phyloP scores from a whole-genome alignment of 1,140 invertebrate genomes.

The Drosophila guanche region DNA sequence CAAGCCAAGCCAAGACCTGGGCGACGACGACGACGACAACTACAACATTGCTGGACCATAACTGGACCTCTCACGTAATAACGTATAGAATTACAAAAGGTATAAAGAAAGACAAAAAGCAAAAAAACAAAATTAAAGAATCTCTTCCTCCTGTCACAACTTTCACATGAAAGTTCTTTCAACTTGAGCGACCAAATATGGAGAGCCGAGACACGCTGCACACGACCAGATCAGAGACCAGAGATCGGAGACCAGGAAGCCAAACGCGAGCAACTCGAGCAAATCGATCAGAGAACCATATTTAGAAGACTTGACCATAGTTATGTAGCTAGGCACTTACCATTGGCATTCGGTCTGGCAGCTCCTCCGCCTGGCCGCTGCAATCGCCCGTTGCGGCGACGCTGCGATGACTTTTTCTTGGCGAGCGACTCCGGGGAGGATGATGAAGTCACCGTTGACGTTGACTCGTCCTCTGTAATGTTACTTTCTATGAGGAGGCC shows the following conservation, averaged over 20 bases:
- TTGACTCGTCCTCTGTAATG: conserved; percentile 49
- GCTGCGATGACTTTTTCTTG: conserved; percentile 58
- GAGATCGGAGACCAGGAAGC: conserved; percentile 53
- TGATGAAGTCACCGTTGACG: conserved; percentile 10
- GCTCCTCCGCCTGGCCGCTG: conserved; percentile 47
- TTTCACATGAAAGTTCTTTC: conserved; percentile 82
- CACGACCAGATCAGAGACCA: conserved; percentile 25
- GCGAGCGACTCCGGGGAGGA: conserved; percentile 30
- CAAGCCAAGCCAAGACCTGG: not conserved
- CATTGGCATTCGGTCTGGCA: conserved; percentile 59
- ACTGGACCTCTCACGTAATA: conserved; percentile 82
- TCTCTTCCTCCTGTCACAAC: conserved; percentile 80
- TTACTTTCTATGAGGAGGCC: conserved; percentile 77
- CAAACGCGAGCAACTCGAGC: conserved; percentile 49
- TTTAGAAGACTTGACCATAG: conserved; percentile 57
- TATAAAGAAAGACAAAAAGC: conserved; percentile 22
- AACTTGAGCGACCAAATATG: conserved; percentile 80
- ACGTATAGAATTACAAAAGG: conserved; percentile 72
- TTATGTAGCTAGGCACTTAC: conserved; percentile 45
- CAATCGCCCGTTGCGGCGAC: conserved; percentile 70
- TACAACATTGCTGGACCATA: conserved; percentile 70
- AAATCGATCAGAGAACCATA: conserved; percentile 76
- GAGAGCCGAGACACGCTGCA: conserved; percentile 57
- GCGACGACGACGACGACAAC: conserved; percentile 17
- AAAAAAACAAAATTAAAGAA: conserved; percentile 52